Evolutionary conservation across 2,888 invertebrate species (phyloP).

Genomic region (Plemyria rubiginata): DNA sequence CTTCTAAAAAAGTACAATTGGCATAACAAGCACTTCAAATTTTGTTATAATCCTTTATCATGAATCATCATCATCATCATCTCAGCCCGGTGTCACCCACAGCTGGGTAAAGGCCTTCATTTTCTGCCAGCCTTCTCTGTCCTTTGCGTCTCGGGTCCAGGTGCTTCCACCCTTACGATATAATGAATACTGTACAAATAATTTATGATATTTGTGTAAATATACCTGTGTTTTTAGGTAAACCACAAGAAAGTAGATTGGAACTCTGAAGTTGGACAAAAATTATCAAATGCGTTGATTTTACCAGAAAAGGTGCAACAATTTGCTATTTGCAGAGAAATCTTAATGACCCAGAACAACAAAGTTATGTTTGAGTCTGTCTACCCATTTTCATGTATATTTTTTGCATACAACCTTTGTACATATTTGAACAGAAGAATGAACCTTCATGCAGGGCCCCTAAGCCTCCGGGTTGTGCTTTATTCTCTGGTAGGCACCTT

Average conservation of each 20-base stretch:
- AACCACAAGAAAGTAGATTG: conserved; percentile 87
- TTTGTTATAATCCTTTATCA: too few relatives aligned
- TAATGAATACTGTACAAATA: too few relatives aligned
- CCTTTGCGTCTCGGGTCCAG: too few relatives aligned
- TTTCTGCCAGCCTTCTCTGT: too few relatives aligned
- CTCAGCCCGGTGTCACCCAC: too few relatives aligned
- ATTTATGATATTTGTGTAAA: not conserved
- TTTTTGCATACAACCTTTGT: conserved; percentile 81
- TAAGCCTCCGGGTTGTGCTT: conserved; percentile 64
- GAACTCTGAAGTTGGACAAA: conserved; percentile 85
- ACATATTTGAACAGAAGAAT: conserved; percentile 80
- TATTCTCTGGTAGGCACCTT: conserved; percentile 86
- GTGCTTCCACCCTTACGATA: too few relatives aligned
- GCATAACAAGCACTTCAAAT: too few relatives aligned
- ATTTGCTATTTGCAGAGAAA: conserved; percentile 91
- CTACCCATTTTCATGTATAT: conserved; percentile 76
- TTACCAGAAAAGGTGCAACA: conserved; percentile 91
- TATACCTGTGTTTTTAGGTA: conserved; percentile 72
- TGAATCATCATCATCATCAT: too few relatives aligned
- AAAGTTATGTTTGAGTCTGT: conserved; percentile 84
- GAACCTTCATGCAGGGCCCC: conserved; percentile 83
- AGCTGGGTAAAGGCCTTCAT: too few relatives aligned
- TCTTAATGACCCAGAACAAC: conserved; percentile 86
- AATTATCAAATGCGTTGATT: conserved; percentile 87
- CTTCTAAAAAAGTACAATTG: too few relatives aligned